Evolutionary conservation across 1,140 invertebrate genomes (phyloP).

Genomic region (Chlorops oryzae): DNA sequence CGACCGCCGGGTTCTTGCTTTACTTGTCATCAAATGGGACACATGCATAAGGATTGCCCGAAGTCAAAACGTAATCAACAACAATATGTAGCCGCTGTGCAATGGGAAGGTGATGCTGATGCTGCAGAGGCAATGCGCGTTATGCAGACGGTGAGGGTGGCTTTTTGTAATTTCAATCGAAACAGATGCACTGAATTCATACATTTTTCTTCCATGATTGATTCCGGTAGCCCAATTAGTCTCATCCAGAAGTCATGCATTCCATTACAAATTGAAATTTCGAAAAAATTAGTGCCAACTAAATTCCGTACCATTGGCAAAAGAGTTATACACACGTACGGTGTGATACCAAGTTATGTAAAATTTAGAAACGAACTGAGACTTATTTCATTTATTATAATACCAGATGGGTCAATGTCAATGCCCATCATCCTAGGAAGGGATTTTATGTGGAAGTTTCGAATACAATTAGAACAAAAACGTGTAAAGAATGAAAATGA

Average conservation of each 20-base stretch:
- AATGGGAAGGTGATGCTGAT: neutral
- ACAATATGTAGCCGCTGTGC: too few relatives aligned
- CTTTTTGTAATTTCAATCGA: too few relatives aligned
- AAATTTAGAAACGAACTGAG: neutral
- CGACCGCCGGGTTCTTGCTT: neutral
- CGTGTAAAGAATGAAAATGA: neutral
- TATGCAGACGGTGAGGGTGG: neutral
- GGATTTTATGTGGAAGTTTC: constrained; percentile 1
- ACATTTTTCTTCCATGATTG: too few relatives aligned
- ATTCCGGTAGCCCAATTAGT: too few relatives aligned
- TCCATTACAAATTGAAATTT: neutral
- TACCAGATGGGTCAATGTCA: neutral
- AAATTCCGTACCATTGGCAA: too few relatives aligned
- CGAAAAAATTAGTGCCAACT: neutral
- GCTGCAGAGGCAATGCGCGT: neutral
- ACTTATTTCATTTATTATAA: neutral
- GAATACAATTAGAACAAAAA: constrained; percentile 5
- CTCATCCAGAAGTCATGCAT: neutral
- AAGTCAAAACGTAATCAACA: too few relatives aligned
- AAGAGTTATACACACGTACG: too few relatives aligned
- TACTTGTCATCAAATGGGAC: too few relatives aligned
- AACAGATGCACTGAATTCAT: too few relatives aligned
- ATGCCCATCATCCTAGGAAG: neutral
- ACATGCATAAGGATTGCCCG: neutral
- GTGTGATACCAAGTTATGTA: too few relatives aligned